Conservation (phyloP, 2,113 vertebrate species). For the Lagopus leucura region DNA sequence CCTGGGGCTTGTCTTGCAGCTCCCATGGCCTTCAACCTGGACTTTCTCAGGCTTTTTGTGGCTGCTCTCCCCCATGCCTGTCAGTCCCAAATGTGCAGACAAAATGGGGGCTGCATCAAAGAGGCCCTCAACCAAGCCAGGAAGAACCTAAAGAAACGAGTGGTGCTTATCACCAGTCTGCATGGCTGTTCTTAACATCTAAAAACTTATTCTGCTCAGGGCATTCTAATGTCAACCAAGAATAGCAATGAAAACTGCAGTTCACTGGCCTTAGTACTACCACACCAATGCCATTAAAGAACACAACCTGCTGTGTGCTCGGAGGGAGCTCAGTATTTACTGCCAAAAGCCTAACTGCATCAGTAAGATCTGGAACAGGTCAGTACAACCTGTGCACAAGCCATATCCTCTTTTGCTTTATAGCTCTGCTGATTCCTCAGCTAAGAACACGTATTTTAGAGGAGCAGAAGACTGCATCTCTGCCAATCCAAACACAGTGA, state of each 20-base stretch:
- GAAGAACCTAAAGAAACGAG: background rate
- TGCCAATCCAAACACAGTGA: slow-evolving; percentile 12
- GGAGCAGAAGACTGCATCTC: background rate
- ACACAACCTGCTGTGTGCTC: background rate
- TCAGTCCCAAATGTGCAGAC: background rate
- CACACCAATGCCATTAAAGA: background rate
- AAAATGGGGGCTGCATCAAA: background rate
- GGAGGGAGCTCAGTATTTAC: background rate
- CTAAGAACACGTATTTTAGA: background rate
- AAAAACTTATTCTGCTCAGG: background rate
- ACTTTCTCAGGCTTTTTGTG: background rate
- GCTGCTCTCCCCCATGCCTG: background rate
- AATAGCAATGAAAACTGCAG: background rate
- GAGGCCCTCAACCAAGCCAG: background rate
- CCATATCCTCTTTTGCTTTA: background rate
- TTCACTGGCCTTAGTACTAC: background rate
- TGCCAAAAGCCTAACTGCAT: background rate
- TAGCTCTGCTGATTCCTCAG: background rate
- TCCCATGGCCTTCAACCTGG: background rate
- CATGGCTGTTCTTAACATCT: background rate
- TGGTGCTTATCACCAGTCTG: background rate
- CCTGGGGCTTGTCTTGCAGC: background rate
- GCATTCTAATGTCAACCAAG: background rate
- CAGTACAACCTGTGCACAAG: slow-evolving; percentile 17
- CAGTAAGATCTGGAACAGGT: slow-evolving; percentile 6